phyloP scores from a whole-genome alignment of 2,113 vertebrate genomes.

The Nibea albiflora region DNA sequence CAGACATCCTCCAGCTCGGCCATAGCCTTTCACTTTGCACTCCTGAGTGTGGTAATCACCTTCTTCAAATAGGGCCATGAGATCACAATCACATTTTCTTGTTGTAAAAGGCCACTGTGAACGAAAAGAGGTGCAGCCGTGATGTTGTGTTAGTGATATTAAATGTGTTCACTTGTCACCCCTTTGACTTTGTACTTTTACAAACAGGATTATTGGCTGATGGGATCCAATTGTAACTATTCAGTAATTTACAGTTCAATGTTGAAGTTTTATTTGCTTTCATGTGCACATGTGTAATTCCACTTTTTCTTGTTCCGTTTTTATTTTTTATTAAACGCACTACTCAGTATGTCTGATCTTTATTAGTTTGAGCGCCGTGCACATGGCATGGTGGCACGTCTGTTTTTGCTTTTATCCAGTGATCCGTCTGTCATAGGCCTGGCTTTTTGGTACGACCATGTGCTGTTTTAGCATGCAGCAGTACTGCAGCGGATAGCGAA shows the following conservation, averaged over 20 bases:
- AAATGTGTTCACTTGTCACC: conserved; percentile 46
- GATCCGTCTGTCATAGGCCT: conserved; percentile 30
- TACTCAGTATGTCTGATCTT: conserved; percentile 55
- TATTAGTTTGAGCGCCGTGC: conserved; percentile 59
- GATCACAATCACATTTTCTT: conserved; percentile 64
- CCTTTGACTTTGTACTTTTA: conserved; percentile 39
- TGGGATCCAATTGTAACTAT: conserved; percentile 58
- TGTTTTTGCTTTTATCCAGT: conserved; percentile 57
- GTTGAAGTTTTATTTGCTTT: conserved; percentile 58
- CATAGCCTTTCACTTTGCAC: conserved; percentile 63
- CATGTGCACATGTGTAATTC: conserved; percentile 34
- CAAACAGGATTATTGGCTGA: conserved; percentile 39
- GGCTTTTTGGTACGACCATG: conserved; percentile 32
- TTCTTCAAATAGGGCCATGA: conserved; percentile 55
- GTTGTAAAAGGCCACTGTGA: conserved; percentile 57
- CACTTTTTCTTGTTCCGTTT: conserved; percentile 45
- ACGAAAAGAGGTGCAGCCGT: conserved; percentile 65
- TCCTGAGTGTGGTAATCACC: conserved; percentile 68
- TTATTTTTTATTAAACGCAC: conserved; percentile 62
- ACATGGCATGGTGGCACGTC: conserved; percentile 43
- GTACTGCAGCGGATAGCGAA: not conserved
- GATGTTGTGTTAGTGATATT: conserved; percentile 59
- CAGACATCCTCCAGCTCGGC: conserved; percentile 62
- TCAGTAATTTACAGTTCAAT: conserved; percentile 49
- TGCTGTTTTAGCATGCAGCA: conserved; percentile 21